Evolutionary conservation across 2,797 vertebrate genomes (phyloP).

Genomic region (Arctocebus calabarensis): DNA sequence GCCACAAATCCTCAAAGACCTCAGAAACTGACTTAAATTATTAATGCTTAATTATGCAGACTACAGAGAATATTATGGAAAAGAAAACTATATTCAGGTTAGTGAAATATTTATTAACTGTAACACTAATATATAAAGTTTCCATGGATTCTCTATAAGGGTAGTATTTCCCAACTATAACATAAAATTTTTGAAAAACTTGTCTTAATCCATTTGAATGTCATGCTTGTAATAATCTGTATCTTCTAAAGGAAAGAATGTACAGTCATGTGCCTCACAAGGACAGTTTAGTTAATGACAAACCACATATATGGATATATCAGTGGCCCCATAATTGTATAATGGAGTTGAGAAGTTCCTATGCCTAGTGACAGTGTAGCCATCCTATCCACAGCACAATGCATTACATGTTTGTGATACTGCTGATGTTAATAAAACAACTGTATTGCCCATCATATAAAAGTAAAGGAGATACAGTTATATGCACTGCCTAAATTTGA

Average conservation of each 20-base stretch:
- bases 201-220: not conserved
- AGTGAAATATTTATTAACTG: constrained; percentile 36
- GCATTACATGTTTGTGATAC: not conserved
- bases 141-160: not conserved
- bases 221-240: not conserved
- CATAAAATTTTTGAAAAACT: not conserved
- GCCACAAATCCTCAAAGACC: not conserved
- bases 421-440: not conserved
- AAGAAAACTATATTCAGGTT: constrained; percentile 15
- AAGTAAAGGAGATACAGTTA: not conserved
- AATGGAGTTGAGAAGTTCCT: not conserved
- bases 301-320: not conserved
- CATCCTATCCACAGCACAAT: too few species aligned
- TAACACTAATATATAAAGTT: not conserved
- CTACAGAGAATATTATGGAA: not conserved
- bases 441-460: not conserved
- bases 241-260: not conserved
- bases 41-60: constrained; percentile 30
- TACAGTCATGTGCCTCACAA: not conserved
- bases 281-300: not conserved
- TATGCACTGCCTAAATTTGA: not conserved
- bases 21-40: constrained; percentile 14
- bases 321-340: not conserved
- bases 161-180: not conserved
- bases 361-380: not conserved